Conservation (phyloP, 1,140 invertebrate species). For the Brachionus rotundiformis region DNA sequence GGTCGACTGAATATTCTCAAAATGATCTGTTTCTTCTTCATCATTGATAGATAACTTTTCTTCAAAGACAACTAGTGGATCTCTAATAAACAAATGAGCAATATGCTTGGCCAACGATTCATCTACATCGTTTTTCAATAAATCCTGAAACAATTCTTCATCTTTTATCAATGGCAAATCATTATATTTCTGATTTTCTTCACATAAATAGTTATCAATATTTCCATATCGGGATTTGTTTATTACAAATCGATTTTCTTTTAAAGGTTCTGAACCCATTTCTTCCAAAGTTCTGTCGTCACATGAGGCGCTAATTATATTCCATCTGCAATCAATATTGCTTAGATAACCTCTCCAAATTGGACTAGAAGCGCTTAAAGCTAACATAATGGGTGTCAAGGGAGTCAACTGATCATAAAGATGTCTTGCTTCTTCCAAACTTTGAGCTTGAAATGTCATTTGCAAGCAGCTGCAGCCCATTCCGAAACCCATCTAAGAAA, state of each 20-base stretch:
- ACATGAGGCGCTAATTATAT: conserved; percentile 87
- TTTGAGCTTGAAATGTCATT: conserved; percentile 84
- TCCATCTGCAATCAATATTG: conserved; percentile 95
- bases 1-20: conserved; percentile 93
- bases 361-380: conserved; percentile 93
- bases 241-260: conserved; percentile 74
- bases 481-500: conserved; percentile 84
- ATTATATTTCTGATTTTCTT: conserved; percentile 82
- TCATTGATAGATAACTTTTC: conserved; percentile 71
- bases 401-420: conserved; percentile 96
- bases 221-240: conserved; percentile 95
- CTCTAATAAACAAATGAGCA: conserved; percentile 96
- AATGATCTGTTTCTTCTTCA: conserved; percentile 52
- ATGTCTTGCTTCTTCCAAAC: conserved; percentile 88
- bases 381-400: conserved; percentile 93
- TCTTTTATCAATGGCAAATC: conserved; percentile 87
- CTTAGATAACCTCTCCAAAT: conserved; percentile 87
- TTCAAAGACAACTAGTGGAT: conserved; percentile 87
- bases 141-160: conserved; percentile 75
- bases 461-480: conserved; percentile 99
- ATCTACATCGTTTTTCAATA: conserved; percentile 81
- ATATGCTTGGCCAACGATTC: conserved; percentile 87
- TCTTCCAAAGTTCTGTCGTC: conserved; percentile 94
- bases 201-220: conserved; percentile 92
- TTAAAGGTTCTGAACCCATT: conserved; percentile 69